Percentiles rank a stretch among this genome's conserved stretches.
phyloP scores from a whole-genome alignment of 1,140 invertebrate genomes.

The Rhysida immarginata region DNA sequence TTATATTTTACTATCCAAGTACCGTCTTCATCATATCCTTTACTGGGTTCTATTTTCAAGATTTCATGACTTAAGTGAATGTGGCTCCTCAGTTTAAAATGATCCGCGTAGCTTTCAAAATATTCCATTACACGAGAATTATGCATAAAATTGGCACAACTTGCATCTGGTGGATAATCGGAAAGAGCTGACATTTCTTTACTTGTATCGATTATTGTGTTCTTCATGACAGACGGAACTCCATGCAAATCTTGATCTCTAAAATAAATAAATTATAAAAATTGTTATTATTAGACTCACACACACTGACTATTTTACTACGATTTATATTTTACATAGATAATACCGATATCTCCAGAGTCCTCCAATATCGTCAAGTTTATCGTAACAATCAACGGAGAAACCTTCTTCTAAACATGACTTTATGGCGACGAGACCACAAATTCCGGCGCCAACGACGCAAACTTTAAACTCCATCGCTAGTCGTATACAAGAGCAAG shows the following conservation, averaged over 20 bases:
- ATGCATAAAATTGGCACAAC: slow-evolving; percentile 35
- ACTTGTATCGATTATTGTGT: slow-evolving; percentile 34
- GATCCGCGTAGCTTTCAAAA: slow-evolving; percentile 28
- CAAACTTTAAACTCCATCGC: too few species aligned
- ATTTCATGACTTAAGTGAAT: slow-evolving; percentile 22
- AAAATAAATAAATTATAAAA: too few species aligned
- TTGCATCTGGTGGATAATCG: slow-evolving; percentile 34
- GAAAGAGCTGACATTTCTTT: slow-evolving; percentile 38
- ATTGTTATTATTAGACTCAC: too few species aligned
- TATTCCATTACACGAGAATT: slow-evolving; percentile 31
- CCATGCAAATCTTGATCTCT: slow-evolving; percentile 16
- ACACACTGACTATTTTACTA: too few species aligned
- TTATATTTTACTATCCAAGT: slow-evolving; percentile 2
- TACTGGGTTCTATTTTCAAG: background rate
- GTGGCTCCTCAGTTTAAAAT: slow-evolving; percentile 27
- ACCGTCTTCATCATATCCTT: background rate
- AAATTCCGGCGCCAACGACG: too few species aligned
- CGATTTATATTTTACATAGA: too few species aligned
- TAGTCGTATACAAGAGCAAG: too few species aligned
- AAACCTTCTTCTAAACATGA: too few species aligned
- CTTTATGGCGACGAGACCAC: too few species aligned
- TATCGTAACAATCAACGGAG: too few species aligned
- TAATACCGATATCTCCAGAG: too few species aligned
- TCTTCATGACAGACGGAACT: slow-evolving; percentile 29
- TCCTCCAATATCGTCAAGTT: too few species aligned